A percentile compares a stretch with the other conserved stretches of the same genome.
phyloP scores from a whole-genome alignment of 35 echinoderm and acorn worm genomes.

The Apostichopus parvimensis region DNA sequence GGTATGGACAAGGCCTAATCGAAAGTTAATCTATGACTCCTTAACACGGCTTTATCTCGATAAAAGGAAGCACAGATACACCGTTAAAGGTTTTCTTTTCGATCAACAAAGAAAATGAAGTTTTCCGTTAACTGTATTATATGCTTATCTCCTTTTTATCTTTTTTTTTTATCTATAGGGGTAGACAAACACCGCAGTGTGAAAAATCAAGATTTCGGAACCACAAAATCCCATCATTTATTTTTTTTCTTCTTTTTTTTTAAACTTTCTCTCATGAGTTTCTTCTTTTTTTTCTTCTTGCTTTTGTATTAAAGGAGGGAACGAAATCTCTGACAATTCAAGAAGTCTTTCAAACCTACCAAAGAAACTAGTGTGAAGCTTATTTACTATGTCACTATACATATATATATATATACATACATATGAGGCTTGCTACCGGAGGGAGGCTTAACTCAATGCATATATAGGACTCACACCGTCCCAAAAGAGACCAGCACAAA shows the following conservation, averaged over 20 bases:
- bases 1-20: no score
- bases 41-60: no score
- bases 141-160: background rate
- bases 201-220: slow-evolving; percentile 30
- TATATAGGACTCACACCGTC: background rate
- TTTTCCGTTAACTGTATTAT: background rate
- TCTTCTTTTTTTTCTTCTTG: background rate
- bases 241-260: background rate
- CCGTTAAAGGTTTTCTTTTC: no score
- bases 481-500: background rate
- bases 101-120: no score
- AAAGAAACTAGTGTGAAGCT: slow-evolving; percentile 21
- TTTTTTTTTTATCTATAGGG: background rate
- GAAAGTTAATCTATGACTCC: no score
- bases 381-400: background rate
- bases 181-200: slow-evolving; percentile 10
- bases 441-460: slow-evolving; percentile 20
- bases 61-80: no score
- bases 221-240: background rate
- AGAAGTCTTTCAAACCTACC: background rate
- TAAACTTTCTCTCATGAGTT: background rate
- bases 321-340: background rate
- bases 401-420: background rate
- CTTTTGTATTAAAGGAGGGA: background rate
- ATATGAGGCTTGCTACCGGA: background rate